phyloP scores from a whole-genome alignment of 2,888 invertebrate species.

The Drosophila suboccidentalis region DNA sequence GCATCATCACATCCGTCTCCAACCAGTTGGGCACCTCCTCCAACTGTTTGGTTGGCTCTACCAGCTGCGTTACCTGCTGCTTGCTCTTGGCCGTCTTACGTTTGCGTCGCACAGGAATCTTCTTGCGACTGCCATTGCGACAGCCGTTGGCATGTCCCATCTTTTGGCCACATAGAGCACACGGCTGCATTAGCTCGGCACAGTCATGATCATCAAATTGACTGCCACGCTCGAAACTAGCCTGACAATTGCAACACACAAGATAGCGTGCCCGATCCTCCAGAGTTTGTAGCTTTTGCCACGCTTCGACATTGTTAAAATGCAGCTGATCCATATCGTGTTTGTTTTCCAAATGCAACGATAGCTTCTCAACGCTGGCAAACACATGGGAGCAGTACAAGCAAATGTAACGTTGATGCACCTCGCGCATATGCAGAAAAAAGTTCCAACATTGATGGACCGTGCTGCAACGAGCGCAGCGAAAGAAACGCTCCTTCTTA shows the following conservation, averaged over 20 bases:
- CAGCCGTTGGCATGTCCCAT: slow-evolving; percentile 84
- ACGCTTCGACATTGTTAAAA: slow-evolving; percentile 88
- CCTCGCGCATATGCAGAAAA: slow-evolving; percentile 93
- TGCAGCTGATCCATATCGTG: slow-evolving; percentile 91
- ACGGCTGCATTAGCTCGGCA: slow-evolving; percentile 83
- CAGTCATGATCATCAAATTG: slow-evolving; percentile 92
- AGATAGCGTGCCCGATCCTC: slow-evolving; percentile 88
- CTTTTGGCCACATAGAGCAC: slow-evolving; percentile 84
- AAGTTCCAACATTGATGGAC: slow-evolving; percentile 95
- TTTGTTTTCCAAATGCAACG: slow-evolving; percentile 91
- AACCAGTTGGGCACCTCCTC: slow-evolving; percentile 10
- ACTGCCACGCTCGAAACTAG: slow-evolving; percentile 91
- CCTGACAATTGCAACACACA: slow-evolving; percentile 93
- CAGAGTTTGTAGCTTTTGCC: slow-evolving; percentile 87
- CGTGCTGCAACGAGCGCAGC: slow-evolving; percentile 93
- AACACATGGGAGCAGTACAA: slow-evolving; percentile 94
- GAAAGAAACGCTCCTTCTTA: slow-evolving; percentile 88
- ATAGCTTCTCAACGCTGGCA: slow-evolving; percentile 91
- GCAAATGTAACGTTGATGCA: slow-evolving; percentile 93
- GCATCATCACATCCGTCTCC: not conserved
- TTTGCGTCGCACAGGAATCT: slow-evolving; percentile 26
- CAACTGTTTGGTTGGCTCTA: not conserved
- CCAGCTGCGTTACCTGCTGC: not conserved
- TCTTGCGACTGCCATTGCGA: slow-evolving; percentile 62
- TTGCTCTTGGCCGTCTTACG: slow-evolving; percentile 31